Evolutionary conservation across 2,888 invertebrate species (phyloP), one percentile per base, ranked within the genome.

Genomic region (Diplazon laetatorius): DNA sequence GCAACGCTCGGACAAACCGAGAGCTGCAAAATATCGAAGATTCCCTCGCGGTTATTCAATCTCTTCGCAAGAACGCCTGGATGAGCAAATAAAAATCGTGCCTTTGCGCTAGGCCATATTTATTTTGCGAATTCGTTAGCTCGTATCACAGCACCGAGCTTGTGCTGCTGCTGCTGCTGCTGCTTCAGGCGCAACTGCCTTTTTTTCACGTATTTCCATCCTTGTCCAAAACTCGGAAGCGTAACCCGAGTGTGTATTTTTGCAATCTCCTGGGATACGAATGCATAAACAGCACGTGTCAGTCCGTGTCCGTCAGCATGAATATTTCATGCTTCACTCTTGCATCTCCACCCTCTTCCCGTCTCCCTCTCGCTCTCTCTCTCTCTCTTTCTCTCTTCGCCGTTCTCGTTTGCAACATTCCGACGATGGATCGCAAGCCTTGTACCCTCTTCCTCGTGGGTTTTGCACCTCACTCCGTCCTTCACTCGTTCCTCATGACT

Each of bases 221-320:
- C 37, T 52, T 42, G 60, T 60, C 50, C 48, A 35, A 74, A 50
- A 68, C 50, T 20, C 60, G 42, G 20, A 60, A 42, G n/a, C 68
- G 48, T 16, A 55, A 35, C 63, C 22, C 20, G 55, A 55, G 55
- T 76, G 75, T 77, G 72, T 77, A 77, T 77, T 77, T 77, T 77
- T 77, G 62, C 72, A 77, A 77, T 77, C 76, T 77, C 76, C 72
- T n/a, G 76, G 72, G 76, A 77, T 77, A 66, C 72, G 76, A 72
- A 72, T 77, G 76, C 76, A 77, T 77, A 77, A 77, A 77, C 76
- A 77, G 76, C 72, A 77, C 76, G 76, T 66, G 76, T 77, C 72
- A 77, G 76, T 77, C 76, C 72, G 65, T 77, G 76, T 77, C 76
- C 76, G 76, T 77, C 76, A 77, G 72, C 72, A 77, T 77, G 76